Evolutionary conservation across 2,888 invertebrate genomes (phyloP).

Genomic region (Cotesia congregata): DNA sequence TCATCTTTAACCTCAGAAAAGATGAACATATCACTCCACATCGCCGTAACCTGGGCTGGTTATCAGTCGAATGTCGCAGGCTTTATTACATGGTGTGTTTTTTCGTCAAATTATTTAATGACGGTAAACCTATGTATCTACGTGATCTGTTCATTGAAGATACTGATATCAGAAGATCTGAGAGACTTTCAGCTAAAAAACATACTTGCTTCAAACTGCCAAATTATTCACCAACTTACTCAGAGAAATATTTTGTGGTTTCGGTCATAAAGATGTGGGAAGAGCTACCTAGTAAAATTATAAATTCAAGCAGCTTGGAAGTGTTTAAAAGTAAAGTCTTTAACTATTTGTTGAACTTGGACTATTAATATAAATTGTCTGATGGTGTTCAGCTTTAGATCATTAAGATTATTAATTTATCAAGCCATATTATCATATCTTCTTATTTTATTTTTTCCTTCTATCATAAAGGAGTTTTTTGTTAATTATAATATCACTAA

Average conservation of each 20-base stretch:
- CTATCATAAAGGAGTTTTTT: too few species aligned
- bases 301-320: neutral
- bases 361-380: neutral
- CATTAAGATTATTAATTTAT: neutral
- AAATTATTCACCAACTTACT: neutral
- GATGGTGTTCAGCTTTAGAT: neutral
- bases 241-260: neutral
- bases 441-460: too few species aligned
- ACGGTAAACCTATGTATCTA: too few species aligned
- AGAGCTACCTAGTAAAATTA: neutral
- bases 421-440: neutral
- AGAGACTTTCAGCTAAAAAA: neutral
- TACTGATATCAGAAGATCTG: neutral
- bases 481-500: too few species aligned
- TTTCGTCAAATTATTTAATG: too few species aligned
- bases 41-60: neutral
- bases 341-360: neutral
- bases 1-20: too few species aligned
- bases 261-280: neutral
- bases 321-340: neutral
- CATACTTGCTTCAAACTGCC: neutral
- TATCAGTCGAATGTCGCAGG: too few species aligned
- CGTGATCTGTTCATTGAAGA: neutral
- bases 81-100: too few species aligned
- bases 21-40: neutral